phyloP scores from a whole-genome alignment of 2,797 vertebrate genomes.

The Arnoldichthys spilopterus region DNA sequence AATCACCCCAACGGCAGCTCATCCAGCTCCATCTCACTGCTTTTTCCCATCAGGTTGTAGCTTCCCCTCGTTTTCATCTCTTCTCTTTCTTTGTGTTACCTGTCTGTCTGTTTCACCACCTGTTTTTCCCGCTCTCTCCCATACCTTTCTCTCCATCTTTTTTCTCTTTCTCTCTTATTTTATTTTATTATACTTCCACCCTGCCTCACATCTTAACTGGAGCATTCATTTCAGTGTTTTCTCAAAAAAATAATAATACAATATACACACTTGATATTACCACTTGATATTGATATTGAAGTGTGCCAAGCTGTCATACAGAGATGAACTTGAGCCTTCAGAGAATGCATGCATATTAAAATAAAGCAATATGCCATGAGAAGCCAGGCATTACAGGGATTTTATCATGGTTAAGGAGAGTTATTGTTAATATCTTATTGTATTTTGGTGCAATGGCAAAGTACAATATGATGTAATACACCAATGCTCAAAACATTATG shows the following conservation, averaged over 20 bases:
- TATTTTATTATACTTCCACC: neutral
- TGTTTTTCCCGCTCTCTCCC: neutral
- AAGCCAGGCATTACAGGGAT: neutral
- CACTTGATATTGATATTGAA: slow-evolving; percentile 11
- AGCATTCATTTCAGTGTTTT: neutral
- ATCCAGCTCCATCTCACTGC: slow-evolving; percentile 4
- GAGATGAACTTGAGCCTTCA: neutral
- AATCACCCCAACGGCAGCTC: slow-evolving; percentile 37
- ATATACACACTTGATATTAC: no score
- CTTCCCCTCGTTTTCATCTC: slow-evolving; percentile 7
- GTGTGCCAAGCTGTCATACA: neutral
- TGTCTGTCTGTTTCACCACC: neutral
- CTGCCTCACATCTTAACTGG: neutral
- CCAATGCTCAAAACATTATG: neutral
- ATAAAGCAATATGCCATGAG: neutral
- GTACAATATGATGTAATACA: neutral
- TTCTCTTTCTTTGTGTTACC: neutral
- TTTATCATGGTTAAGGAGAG: neutral
- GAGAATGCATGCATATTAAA: neutral
- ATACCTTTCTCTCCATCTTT: slow-evolving; percentile 1
- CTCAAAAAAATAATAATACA: neutral
- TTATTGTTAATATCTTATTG: neutral
- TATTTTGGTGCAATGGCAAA: no score
- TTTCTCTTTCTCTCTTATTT: slow-evolving; percentile 11
- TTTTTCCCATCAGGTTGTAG: slow-evolving; percentile 16